These are phyloP conservation scores for Cheilosia soror DNA, from an alignment of 2,888 invertebrate species.

Conservation along the genomic window DNA sequence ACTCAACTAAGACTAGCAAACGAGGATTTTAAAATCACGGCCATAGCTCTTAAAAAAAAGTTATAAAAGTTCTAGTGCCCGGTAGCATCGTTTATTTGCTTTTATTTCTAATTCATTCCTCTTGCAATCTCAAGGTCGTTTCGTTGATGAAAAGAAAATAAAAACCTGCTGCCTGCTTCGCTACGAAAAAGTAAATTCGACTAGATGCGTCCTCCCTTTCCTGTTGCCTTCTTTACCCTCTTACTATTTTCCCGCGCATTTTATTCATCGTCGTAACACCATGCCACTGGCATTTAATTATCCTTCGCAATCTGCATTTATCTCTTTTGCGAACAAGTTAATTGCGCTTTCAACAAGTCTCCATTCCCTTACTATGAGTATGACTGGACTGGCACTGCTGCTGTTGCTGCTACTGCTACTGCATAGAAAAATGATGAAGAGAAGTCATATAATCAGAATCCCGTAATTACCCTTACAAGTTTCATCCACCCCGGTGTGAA, in stretches of 20 bases:
- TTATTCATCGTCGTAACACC: slow-evolving; percentile 22
- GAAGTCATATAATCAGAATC: slow-evolving; percentile 57
- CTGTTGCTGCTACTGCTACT: too few relatives aligned
- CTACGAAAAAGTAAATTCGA: slow-evolving; percentile 39
- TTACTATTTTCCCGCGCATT: slow-evolving; percentile 64
- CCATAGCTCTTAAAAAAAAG: slow-evolving; percentile 44
- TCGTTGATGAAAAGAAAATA: slow-evolving; percentile 53
- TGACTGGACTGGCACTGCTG: too few relatives aligned
- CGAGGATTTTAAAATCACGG: slow-evolving; percentile 54
- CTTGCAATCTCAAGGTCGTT: slow-evolving; percentile 64
- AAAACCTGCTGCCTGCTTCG: slow-evolving; percentile 12
- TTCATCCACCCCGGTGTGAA: slow-evolving; percentile 61
- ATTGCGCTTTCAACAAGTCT: slow-evolving; percentile 76
- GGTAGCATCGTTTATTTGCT: slow-evolving; percentile 27
- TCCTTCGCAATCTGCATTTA: slow-evolving; percentile 68
- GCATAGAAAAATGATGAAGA: slow-evolving; percentile 30
- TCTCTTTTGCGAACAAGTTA: slow-evolving; percentile 72
- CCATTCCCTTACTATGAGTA: slow-evolving; percentile 16
- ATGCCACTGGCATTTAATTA: slow-evolving; percentile 68
- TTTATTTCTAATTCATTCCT: slow-evolving; percentile 25
- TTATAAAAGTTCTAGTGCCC: slow-evolving; percentile 29
- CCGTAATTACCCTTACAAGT: slow-evolving; percentile 73
- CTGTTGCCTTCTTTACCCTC: background rate
- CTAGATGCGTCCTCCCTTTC: slow-evolving; percentile 1
- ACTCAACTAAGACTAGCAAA: background rate